Evolutionary conservation across 2,113 vertebrate genomes (phyloP).

Genomic region (Dipodomys spectabilis): DNA sequence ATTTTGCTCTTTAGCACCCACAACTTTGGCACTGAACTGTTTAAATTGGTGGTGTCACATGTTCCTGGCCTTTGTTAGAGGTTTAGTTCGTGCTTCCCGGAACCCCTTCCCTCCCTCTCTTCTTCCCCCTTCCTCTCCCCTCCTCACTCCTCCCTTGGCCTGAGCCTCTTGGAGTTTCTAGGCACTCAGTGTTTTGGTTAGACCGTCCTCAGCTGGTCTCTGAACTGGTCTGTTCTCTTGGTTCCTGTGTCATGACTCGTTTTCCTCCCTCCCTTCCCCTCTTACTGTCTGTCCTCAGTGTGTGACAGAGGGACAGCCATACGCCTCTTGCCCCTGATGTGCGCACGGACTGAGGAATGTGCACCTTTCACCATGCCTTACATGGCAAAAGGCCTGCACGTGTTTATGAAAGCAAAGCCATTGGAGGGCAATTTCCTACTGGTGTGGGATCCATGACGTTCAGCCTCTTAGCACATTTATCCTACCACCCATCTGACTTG

Average conservation of each 20-base stretch:
- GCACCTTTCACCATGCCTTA: background rate
- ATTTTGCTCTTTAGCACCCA: background rate
- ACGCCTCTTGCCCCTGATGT: too few species aligned
- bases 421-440: background rate
- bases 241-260: background rate
- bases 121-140: too few species aligned
- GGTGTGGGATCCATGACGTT: accelerated
- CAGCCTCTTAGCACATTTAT: background rate
- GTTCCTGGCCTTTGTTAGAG: background rate
- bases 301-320: too few species aligned
- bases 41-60: accelerated
- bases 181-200: too few species aligned
- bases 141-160: too few species aligned
- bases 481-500: background rate
- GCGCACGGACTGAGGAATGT: too few species aligned
- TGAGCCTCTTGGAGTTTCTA: too few species aligned
- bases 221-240: too few species aligned
- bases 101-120: too few species aligned
- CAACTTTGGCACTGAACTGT: background rate
- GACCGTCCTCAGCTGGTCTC: background rate
- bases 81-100: too few species aligned
- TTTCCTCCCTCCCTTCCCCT: background rate
- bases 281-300: background rate
- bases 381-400: background rate
- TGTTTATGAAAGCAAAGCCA: background rate